Percentiles rank a stretch among this genome's conserved stretches.
phyloP scores from a whole-genome alignment of 1,140 invertebrate genomes.

The Drosophila bocki region DNA sequence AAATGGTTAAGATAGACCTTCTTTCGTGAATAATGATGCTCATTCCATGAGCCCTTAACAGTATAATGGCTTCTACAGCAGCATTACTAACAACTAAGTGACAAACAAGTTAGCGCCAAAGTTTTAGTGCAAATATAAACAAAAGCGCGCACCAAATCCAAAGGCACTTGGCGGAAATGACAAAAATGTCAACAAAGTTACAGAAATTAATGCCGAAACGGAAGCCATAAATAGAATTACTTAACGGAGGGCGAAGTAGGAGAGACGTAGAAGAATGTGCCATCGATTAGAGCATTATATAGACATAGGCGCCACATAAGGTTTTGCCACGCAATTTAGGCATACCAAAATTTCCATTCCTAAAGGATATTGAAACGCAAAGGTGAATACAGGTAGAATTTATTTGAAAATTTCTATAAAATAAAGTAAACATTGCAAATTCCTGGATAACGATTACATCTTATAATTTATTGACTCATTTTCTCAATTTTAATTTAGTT shows the following conservation, averaged over 20 bases:
- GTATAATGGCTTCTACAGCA: constrained; percentile 5
- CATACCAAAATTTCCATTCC: background rate
- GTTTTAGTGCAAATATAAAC: constrained; percentile 52
- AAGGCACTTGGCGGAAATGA: constrained; percentile 51
- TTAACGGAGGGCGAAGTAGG: background rate
- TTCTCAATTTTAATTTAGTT: background rate
- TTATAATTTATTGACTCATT: constrained; percentile 1
- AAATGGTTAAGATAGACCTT: background rate
- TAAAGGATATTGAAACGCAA: background rate
- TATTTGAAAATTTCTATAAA: background rate
- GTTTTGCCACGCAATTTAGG: constrained; percentile 24
- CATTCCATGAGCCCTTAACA: constrained; percentile 30
- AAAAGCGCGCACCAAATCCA: constrained; percentile 11
- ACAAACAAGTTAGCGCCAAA: constrained; percentile 51
- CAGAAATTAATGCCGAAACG: constrained; percentile 54
- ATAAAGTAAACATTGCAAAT: background rate
- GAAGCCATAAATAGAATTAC: constrained; percentile 19
- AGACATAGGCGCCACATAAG: constrained; percentile 2
- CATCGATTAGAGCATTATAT: constrained; percentile 17
- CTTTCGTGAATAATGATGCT: constrained; percentile 5
- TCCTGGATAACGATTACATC: background rate
- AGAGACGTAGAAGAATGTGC: background rate
- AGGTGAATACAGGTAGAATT: background rate
- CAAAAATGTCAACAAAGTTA: constrained; percentile 63
- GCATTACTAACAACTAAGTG: constrained; percentile 6